Percentiles rank a stretch among this genome's conserved stretches.
These are phyloP conservation scores for Oryzias sinensis DNA, from an alignment of 2,797 vertebrate genomes.

Conservation along the genomic window DNA sequence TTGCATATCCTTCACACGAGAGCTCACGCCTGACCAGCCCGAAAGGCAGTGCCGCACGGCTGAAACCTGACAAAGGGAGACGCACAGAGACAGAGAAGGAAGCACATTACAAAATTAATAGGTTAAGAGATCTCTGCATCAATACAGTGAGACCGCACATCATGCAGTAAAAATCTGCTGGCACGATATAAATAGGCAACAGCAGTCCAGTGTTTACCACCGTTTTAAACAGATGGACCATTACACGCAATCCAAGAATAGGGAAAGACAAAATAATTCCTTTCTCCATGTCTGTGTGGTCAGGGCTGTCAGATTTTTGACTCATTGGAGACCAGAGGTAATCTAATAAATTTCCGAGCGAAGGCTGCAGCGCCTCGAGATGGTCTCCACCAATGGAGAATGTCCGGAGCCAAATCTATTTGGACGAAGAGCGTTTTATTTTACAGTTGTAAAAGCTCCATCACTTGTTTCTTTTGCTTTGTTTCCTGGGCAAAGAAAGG, in stretches of 20 bases:
- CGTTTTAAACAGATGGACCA: conserved; percentile 62
- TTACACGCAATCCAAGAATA: conserved; percentile 54
- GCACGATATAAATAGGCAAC: conserved; percentile 61
- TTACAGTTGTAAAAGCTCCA: conserved; percentile 33
- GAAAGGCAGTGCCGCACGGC: conserved; percentile 92
- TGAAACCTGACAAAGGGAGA: conserved; percentile 82
- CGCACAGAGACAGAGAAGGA: conserved; percentile 31
- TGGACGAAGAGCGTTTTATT: conserved; percentile 41
- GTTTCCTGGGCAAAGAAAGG: conserved; percentile 55
- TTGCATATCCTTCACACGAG: conserved; percentile 97
- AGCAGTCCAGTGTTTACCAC: conserved; percentile 68
- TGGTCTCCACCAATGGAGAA: conserved; percentile 42
- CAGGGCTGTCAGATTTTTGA: conserved; percentile 55
- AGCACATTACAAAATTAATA: conserved; percentile 42
- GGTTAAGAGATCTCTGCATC: conserved; percentile 39
- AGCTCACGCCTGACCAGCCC: conserved; percentile 96
- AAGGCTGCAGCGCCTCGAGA: conserved; percentile 44
- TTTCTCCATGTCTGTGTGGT: conserved; percentile 62
- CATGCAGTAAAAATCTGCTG: conserved; percentile 53
- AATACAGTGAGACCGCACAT: conserved; percentile 62
- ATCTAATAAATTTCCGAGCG: conserved; percentile 68
- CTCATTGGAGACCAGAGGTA: conserved; percentile 60
- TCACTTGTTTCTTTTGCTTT: conserved; percentile 63
- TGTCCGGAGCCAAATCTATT: conserved; percentile 32
- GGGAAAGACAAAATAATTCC: conserved; percentile 59